phyloP scores from a whole-genome alignment of 2,797 vertebrate species.

The Tragelaphus eurycerus region DNA sequence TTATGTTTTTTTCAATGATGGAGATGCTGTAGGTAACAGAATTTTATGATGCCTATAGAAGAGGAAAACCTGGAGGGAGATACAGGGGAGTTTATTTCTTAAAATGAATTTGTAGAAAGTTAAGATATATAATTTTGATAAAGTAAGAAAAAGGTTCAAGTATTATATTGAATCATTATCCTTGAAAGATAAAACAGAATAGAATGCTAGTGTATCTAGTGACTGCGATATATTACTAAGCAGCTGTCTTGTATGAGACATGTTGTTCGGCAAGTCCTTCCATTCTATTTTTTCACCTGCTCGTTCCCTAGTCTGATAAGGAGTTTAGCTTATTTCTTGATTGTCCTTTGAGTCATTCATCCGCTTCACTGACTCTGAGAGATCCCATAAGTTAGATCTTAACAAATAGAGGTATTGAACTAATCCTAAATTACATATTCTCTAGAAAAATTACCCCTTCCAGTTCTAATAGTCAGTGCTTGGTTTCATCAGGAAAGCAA shows the following conservation, averaged over 20 bases:
- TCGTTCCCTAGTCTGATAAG: background rate
- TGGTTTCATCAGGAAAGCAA: background rate
- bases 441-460: background rate
- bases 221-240: background rate
- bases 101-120: slow-evolving; percentile 16
- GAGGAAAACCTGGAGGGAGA: background rate
- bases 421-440: slow-evolving; percentile 9
- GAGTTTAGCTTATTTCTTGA: background rate
- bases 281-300: background rate
- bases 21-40: background rate
- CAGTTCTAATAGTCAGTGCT: background rate
- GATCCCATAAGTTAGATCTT: background rate
- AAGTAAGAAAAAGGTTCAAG: background rate
- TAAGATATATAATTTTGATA: background rate
- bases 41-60: background rate
- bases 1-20: background rate
- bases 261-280: background rate
- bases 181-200: background rate
- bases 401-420: background rate
- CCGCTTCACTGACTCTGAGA: background rate
- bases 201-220: background rate
- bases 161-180: background rate
- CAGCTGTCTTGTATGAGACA: background rate
- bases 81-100: background rate
- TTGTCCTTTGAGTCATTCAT: background rate